A percentile compares a stretch with the other conserved stretches of the same genome.
These are phyloP conservation scores for Colius striatus DNA, from an alignment of 2,113 vertebrate genomes.

Conservation along the genomic window DNA sequence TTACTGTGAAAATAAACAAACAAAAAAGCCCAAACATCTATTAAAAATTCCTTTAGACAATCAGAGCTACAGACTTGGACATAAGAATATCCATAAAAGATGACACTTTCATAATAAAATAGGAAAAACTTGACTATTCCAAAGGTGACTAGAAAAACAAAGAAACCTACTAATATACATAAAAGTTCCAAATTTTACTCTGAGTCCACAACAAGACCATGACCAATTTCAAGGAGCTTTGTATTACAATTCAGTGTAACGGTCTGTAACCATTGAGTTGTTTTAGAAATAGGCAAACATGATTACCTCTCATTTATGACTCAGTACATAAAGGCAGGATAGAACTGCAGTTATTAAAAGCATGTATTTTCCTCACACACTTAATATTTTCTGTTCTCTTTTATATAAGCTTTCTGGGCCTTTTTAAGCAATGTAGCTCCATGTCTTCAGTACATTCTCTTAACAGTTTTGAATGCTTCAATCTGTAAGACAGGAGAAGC, in stretches of 20 bases:
- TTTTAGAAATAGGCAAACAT: neutral
- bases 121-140: neutral
- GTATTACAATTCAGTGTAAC: neutral
- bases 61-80: neutral
- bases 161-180: neutral
- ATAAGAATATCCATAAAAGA: neutral
- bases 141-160: neutral
- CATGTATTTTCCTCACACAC: neutral
- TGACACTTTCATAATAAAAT: neutral
- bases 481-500: neutral
- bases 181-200: neutral
- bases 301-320: neutral
- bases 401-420: neutral
- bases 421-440: neutral
- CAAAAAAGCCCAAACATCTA: neutral
- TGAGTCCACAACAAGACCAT: neutral
- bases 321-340: neutral
- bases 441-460: neutral
- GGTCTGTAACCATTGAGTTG: neutral
- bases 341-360: neutral
- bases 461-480: neutral
- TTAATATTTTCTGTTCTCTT: neutral
- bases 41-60: neutral
- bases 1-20: neutral
- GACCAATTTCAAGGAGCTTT: neutral